Evolutionary conservation across 1,140 invertebrate species (phyloP).

Genomic region (Trichonephila clavipes): DNA sequence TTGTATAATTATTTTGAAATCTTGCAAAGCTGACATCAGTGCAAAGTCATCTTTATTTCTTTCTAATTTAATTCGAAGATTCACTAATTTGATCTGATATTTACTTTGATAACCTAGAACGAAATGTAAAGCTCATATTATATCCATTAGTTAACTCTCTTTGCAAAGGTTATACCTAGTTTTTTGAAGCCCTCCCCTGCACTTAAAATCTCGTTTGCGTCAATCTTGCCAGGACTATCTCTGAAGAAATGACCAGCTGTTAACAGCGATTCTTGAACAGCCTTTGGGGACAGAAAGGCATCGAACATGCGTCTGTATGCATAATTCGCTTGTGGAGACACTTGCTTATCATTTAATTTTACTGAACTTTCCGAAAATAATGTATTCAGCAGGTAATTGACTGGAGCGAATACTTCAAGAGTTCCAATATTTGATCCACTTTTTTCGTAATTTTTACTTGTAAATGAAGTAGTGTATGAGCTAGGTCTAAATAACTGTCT

Average conservation of each 20-base stretch:
- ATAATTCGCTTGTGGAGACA: conserved; percentile 27
- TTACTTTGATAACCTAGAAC: neutral
- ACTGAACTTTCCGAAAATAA: neutral
- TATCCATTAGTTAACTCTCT: neutral
- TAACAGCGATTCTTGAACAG: neutral
- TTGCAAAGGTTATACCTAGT: neutral
- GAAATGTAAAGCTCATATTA: conserved; percentile 27
- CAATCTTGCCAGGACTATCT: neutral
- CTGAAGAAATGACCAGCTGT: neutral
- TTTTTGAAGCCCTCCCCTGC: neutral
- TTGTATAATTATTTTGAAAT: conserved; percentile 2
- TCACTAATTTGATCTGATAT: neutral
- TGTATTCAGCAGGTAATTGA: conserved; percentile 23
- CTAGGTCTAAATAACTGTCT: conserved; percentile 3
- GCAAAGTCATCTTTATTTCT: conserved; percentile 30
- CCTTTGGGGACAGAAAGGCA: neutral
- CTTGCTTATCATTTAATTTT: conserved; percentile 36
- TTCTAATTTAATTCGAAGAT: neutral
- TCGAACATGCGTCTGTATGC: neutral
- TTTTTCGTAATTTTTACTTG: conserved; percentile 10
- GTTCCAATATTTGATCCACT: neutral
- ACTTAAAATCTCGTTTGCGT: neutral
- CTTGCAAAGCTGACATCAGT: neutral
- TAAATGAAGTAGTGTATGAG: conserved; percentile 8
- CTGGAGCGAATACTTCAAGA: neutral